Evolutionary conservation across 2,888 invertebrate species (phyloP), one percentile per base, ranked within the genome.

Genomic region (Lypha dubia): DNA sequence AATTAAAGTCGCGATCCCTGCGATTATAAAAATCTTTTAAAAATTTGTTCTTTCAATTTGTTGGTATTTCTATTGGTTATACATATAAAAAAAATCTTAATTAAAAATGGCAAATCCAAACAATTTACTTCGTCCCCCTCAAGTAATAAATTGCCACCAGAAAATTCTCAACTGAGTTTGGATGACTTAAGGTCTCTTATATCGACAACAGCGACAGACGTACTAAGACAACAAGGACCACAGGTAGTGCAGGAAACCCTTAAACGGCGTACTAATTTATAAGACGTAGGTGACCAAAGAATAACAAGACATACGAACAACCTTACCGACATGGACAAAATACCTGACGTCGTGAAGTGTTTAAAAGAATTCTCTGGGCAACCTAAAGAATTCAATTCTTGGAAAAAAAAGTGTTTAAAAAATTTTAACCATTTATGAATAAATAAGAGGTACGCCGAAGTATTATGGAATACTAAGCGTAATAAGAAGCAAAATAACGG

Each of bases 401-500:
- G n/a, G n/a, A n/a, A n/a, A n/a, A n/a, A n/a, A 53, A 13, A 53
- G 51, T 24, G 24, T 41, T 41, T 5, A 41, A 41, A 6, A 11
- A 41, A 41, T 41, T 41, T 41, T 41, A 41, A 41, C 41, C 51
- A 73, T 83, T 41, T 83, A 75, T 15, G 65, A 71, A 15, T 28
- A 35, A 2, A 60, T 13, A 5, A 49, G 24, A 17, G 65, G 32
- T 28, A 63, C 49, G 24, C 49, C 65, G 5, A 65, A 15, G 15
- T 65, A 80, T 44, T 73, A 38, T 13, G 80, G 56, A 4, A 80
- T 74, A 32, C 24, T 74, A 6, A 74, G 24, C 24, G 46, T n/a
- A 1, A 56, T 68, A n/a, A 56, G 83, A 41, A 60, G 38, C 17
- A 60, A 60, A 60, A 60, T 60, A 41, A 41, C 41, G 13, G 13